phyloP scores from a whole-genome alignment of 1,140 invertebrate species.

The Stegodyphus mimosarum region DNA sequence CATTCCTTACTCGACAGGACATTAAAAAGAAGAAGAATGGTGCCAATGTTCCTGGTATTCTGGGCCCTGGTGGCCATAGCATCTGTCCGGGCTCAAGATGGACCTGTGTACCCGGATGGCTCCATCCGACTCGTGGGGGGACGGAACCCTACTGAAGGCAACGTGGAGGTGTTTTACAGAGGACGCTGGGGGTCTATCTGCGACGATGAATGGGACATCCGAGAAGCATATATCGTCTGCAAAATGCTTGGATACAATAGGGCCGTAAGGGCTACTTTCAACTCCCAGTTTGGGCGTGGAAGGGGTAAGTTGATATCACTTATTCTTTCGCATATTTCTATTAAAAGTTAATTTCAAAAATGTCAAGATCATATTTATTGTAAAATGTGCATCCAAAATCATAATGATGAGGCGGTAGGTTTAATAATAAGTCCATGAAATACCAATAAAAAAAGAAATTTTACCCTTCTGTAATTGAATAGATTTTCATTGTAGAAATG shows the following conservation, averaged over 20 bases:
- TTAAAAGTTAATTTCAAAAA: too few species aligned
- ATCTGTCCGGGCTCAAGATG: slow-evolving; percentile 9
- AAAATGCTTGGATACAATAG: slow-evolving; percentile 77
- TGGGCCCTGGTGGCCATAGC: neutral
- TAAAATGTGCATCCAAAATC: too few species aligned
- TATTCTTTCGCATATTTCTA: too few species aligned
- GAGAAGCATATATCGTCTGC: slow-evolving; percentile 86
- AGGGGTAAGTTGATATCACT: slow-evolving; percentile 33
- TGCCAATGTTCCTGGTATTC: neutral
- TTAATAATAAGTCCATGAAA: too few species aligned
- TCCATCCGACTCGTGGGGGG: slow-evolving; percentile 56
- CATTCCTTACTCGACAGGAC: slow-evolving; percentile 14
- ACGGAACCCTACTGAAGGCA: slow-evolving; percentile 73
- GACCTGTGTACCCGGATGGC: slow-evolving; percentile 46
- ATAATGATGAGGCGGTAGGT: too few species aligned
- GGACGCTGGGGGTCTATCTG: slow-evolving; percentile 89
- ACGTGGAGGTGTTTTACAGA: slow-evolving; percentile 87
- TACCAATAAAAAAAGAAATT: neutral
- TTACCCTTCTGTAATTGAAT: too few species aligned
- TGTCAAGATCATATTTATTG: too few species aligned
- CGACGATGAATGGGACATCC: slow-evolving; percentile 89
- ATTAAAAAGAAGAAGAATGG: slow-evolving; percentile 6
- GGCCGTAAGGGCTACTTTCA: slow-evolving; percentile 75
- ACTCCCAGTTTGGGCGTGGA: slow-evolving; percentile 80
- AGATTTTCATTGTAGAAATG: too few species aligned